Evolutionary conservation across 2,797 vertebrate species (phyloP).

Genomic region (Alectoris magna): DNA sequence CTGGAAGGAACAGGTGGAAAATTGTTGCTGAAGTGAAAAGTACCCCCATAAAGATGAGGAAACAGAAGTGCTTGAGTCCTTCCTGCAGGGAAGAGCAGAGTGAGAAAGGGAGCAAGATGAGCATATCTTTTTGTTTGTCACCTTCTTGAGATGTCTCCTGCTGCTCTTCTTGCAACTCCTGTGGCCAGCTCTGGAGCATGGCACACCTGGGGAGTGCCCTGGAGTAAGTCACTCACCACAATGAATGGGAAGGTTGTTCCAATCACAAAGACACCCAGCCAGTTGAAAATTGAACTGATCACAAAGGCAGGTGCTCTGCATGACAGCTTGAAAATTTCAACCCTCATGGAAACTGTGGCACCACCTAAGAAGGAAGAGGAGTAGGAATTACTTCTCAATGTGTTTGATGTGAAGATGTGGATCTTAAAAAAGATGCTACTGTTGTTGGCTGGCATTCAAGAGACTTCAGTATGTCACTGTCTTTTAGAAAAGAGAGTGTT

Average conservation of each 20-base stretch:
- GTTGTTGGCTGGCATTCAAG: background rate
- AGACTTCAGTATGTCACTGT: background rate
- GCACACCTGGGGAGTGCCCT: background rate
- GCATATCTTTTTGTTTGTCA: background rate
- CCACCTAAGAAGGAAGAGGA: conserved; percentile 79
- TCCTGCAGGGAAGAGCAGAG: conserved; percentile 78
- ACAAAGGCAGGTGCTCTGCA: conserved; percentile 89
- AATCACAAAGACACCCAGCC: conserved; percentile 86
- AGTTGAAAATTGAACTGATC: conserved; percentile 86
- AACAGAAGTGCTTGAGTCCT: conserved; percentile 86
- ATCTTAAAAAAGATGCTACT: background rate
- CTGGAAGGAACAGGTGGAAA: conserved; percentile 88
- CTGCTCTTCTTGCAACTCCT: background rate
- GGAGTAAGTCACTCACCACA: conserved; percentile 79
- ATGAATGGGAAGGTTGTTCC: conserved; percentile 91
- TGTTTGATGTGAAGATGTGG: background rate
- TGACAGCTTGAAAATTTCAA: conserved; percentile 89
- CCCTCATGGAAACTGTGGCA: conserved; percentile 86
- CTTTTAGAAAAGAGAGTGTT: background rate
- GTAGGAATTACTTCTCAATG: background rate
- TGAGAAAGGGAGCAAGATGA: background rate
- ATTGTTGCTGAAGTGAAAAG: conserved; percentile 84
- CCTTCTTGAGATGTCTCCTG: background rate
- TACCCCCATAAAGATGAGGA: conserved; percentile 86
- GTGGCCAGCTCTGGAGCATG: rapidly evolving